A percentile compares a stretch with the other conserved stretches of the same genome.
Conservation (phyloP, 2,888 invertebrate species). For the Diplazon laetatorius region DNA sequence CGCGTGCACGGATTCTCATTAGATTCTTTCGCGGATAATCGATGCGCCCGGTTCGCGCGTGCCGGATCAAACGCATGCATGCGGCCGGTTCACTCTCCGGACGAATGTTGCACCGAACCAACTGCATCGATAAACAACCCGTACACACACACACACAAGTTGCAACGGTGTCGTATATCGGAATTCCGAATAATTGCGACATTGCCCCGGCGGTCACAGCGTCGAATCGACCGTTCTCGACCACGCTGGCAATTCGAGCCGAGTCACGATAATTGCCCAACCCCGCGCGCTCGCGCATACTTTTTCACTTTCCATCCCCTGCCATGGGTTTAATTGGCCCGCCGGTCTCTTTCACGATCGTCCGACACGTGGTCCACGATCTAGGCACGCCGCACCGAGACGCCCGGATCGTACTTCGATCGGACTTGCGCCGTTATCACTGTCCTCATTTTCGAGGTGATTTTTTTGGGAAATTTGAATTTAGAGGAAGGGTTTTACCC, state of each 20-base stretch:
- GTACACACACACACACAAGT: conserved; percentile 3
- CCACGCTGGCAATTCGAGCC: conserved; percentile 70
- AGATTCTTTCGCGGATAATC: conserved; percentile 23
- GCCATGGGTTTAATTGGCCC: conserved; percentile 71
- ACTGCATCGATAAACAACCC: conserved; percentile 20
- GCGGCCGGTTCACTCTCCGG: conserved; percentile 43
- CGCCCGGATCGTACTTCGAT: conserved; percentile 22
- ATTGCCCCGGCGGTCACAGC: conserved; percentile 63
- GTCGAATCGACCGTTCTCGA: conserved; percentile 70
- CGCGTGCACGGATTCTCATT: conserved; percentile 1
- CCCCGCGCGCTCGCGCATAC: background rate
- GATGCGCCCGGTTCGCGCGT: background rate
- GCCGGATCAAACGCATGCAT: conserved; percentile 55
- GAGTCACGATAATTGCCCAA: conserved; percentile 75
- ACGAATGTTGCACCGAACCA: conserved; percentile 42
- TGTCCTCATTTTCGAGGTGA: conserved; percentile 12
- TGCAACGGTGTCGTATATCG: conserved; percentile 68
- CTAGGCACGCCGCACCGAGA: background rate
- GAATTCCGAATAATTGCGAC: conserved; percentile 81
- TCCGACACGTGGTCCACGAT: conserved; percentile 37
- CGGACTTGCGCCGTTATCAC: conserved; percentile 35
- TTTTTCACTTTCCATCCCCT: conserved; percentile 78
- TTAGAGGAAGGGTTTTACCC: too few relatives aligned
- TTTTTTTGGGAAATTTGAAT: too few relatives aligned
- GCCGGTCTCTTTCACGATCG: conserved; percentile 45